Percentiles rank a stretch among this genome's conserved stretches.
Conservation (phyloP, 2,113 vertebrate species). For the Austrofundulus limnaeus region DNA sequence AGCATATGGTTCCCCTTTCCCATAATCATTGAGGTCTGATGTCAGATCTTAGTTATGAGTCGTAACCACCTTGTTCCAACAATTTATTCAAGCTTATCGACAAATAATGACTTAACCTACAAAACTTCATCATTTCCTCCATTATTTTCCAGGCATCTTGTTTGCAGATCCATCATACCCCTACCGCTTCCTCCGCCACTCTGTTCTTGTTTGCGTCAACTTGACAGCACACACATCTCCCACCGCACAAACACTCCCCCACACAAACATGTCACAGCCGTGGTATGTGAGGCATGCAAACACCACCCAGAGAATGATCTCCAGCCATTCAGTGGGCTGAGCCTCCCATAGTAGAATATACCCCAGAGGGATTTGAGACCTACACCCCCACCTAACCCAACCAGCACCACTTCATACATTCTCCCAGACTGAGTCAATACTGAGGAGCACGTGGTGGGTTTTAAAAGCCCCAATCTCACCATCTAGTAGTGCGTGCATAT, state of each 20-base stretch:
- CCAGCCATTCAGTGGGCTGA: slow-evolving; percentile 51
- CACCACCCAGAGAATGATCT: slow-evolving; percentile 64
- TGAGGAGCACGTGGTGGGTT: slow-evolving; percentile 21
- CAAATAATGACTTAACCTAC: too few species aligned
- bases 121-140: neutral
- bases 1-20: slow-evolving; percentile 9
- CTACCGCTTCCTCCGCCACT: neutral
- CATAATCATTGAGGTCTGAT: slow-evolving; percentile 22
- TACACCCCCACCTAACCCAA: neutral
- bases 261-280: slow-evolving; percentile 57
- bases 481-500: neutral
- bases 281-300: slow-evolving; percentile 73
- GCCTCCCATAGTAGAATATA: slow-evolving; percentile 47
- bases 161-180: slow-evolving; percentile 19
- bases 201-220: slow-evolving; percentile 16
- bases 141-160: too few species aligned
- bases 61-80: neutral
- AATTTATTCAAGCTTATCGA: neutral
- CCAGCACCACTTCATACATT: slow-evolving; percentile 32
- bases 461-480: neutral
- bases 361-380: slow-evolving; percentile 52
- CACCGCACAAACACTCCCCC: slow-evolving; percentile 26
- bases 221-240: slow-evolving; percentile 13
- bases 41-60: neutral
- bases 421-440: slow-evolving; percentile 36